Percentiles rank a stretch among this genome's conserved stretches.
phyloP scores from a whole-genome alignment of 2,888 invertebrate genomes.

The Carpatolechia fugitivella region DNA sequence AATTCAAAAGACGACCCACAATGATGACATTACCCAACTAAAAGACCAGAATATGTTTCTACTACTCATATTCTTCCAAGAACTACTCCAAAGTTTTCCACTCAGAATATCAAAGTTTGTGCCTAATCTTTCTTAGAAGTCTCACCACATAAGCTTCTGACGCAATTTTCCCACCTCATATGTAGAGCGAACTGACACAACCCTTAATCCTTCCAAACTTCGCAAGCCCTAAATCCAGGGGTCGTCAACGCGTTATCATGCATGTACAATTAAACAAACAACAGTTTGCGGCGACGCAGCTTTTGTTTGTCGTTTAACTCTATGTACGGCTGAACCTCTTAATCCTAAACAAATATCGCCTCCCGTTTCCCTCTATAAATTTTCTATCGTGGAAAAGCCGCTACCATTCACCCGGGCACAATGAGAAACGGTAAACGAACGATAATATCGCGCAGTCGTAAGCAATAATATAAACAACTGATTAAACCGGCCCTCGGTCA shows the following conservation, averaged over 20 bases:
- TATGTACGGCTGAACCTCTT: slow-evolving; percentile 64
- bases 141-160: slow-evolving; percentile 24
- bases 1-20: no score
- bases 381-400: slow-evolving; percentile 49
- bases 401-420: slow-evolving; percentile 52
- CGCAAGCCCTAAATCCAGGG: slow-evolving; percentile 37
- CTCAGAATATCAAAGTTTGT: background rate
- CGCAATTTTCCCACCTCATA: slow-evolving; percentile 37
- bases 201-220: slow-evolving; percentile 47
- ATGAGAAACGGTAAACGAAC: slow-evolving; percentile 70
- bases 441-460: slow-evolving; percentile 69
- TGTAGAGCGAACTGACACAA: slow-evolving; percentile 38
- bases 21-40: no score
- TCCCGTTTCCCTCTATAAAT: slow-evolving; percentile 46
- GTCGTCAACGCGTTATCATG: slow-evolving; percentile 64
- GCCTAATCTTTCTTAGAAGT: background rate
- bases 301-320: slow-evolving; percentile 70
- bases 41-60: no score
- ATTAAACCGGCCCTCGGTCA: slow-evolving; percentile 68
- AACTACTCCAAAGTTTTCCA: background rate
- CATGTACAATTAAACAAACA: slow-evolving; percentile 73
- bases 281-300: slow-evolving; percentile 62
- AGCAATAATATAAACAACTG: slow-evolving; percentile 77
- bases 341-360: slow-evolving; percentile 74
- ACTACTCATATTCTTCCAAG: background rate